Evolutionary conservation across 2,888 invertebrate genomes (phyloP).

Genomic region (Cheilosia soror): DNA sequence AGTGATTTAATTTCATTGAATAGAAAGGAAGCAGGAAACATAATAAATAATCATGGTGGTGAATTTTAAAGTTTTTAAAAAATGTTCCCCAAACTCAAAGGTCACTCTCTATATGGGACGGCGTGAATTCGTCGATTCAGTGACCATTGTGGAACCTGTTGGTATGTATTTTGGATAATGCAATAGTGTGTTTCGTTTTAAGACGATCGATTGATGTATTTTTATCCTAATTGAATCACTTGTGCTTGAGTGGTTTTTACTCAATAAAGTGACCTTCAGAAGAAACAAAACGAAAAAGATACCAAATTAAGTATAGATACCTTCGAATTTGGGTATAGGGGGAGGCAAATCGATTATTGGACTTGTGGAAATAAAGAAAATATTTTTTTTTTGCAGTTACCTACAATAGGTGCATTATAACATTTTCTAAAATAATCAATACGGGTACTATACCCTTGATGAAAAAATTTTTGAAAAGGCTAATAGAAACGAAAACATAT

Average conservation of each 20-base stretch:
- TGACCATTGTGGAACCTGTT: constrained; percentile 93
- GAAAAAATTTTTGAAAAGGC: too few relatives aligned
- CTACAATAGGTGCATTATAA: too few relatives aligned
- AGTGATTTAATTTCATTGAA: background rate
- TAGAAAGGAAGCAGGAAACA: constrained; percentile 8
- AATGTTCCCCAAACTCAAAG: constrained; percentile 94
- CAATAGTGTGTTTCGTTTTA: background rate
- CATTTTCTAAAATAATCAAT: too few relatives aligned
- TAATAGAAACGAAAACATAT: too few relatives aligned
- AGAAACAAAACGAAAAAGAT: background rate
- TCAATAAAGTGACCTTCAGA: background rate
- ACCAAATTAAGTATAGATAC: too few relatives aligned
- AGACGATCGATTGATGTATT: constrained; percentile 13
- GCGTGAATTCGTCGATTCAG: constrained; percentile 94
- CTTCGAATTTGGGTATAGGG: too few relatives aligned
- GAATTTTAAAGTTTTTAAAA: constrained; percentile 96
- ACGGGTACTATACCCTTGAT: too few relatives aligned
- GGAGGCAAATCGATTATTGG: too few relatives aligned
- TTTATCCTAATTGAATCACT: constrained; percentile 32
- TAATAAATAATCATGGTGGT: constrained; percentile 88
- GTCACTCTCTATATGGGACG: constrained; percentile 93
- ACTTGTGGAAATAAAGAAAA: too few relatives aligned
- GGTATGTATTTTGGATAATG: constrained; percentile 85
- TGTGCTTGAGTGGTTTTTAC: constrained; percentile 24
- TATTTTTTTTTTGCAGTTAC: too few relatives aligned